Base-by-base conservation (phyloP, 2,113 vertebrate species). In the Psittacara wagleri region DNA sequence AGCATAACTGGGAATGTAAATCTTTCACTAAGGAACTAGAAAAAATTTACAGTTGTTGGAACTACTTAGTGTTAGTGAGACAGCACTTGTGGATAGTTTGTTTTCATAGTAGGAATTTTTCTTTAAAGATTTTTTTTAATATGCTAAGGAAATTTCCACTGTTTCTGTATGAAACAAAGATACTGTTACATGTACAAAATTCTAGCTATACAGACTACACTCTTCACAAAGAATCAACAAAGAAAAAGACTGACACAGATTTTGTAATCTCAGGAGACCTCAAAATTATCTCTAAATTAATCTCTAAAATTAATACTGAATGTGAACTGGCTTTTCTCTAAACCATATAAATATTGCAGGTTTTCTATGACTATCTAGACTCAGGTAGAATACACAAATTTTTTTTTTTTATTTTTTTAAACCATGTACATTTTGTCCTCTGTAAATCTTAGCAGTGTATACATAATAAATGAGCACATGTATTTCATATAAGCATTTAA, bases 41-140 rank as follows among this genome's bases (percentile, higher is more conserved):
- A 51, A 94, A 91, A 97, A 94, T 88, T 93, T 83, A 94, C 95
- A 76, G 55, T 75, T 92, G 35, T 64, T 96, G 66, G 61, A 95
- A 92, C 46, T 93, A 92, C 35, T 91, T 95, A 95, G 73, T 10
- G 91, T 92, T 93, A 89, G 55, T 39, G 9, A 95, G 33, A 94
- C 62, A 62, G 35, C 59, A 86, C 76, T 92, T 83, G 44, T 55
- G 49, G 24, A 74, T 68, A 91, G 6, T 85, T 87, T 86, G 55
- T 94, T 94, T 94, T 92, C 46, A 83, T n/a, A 74, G 86, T 33
- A 70, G 10, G 1, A 0, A 2, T 24, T 67, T 64, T 68, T 51
- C 7, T 70, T 73, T 41, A 19, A 78, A 68, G 39, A 23, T 27
- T 3, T 37, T 23, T 86, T 48, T 92, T 70, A 52, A 52, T 31